phyloP scores from a whole-genome alignment of 2,888 invertebrate species.

The Lymantria dispar region DNA sequence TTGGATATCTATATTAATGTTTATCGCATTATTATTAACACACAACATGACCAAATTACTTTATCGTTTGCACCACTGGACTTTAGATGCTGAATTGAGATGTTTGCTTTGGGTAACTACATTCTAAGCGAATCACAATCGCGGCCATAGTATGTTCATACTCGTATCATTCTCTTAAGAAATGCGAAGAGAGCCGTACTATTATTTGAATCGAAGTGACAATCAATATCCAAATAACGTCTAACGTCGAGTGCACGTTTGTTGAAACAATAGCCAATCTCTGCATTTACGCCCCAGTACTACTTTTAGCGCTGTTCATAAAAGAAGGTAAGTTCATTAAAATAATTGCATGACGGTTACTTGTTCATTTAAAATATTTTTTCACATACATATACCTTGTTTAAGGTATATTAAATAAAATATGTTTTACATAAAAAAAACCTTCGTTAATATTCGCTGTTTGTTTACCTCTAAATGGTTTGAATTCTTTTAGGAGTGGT shows the following conservation, averaged over 20 bases:
- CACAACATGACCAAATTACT: too few species aligned
- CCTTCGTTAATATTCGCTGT: too few species aligned
- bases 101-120: neutral
- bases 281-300: conserved; percentile 59
- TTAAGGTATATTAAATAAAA: too few species aligned
- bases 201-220: conserved; percentile 30
- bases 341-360: neutral
- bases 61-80: neutral
- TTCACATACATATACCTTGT: too few species aligned
- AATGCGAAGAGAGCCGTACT: conserved; percentile 44
- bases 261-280: conserved; percentile 61
- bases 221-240: conserved; percentile 36
- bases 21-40: too few species aligned
- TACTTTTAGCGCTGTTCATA: conserved; percentile 63
- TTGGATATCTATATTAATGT: too few species aligned
- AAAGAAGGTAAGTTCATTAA: conserved; percentile 58
- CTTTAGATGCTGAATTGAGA: too few species aligned
- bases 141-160: too few species aligned
- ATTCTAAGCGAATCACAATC: neutral
- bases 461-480: too few species aligned
- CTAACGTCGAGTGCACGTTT: conserved; percentile 35
- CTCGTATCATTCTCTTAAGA: conserved; percentile 51
- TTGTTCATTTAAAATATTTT: neutral
- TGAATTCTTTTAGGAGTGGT: too few species aligned
- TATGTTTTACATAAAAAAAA: too few species aligned